A percentile compares a stretch with the other conserved stretches of the same genome.
These are phyloP conservation scores for Drosophila sordidapex DNA, from an alignment of 2,888 invertebrate species.

Conservation along the genomic window DNA sequence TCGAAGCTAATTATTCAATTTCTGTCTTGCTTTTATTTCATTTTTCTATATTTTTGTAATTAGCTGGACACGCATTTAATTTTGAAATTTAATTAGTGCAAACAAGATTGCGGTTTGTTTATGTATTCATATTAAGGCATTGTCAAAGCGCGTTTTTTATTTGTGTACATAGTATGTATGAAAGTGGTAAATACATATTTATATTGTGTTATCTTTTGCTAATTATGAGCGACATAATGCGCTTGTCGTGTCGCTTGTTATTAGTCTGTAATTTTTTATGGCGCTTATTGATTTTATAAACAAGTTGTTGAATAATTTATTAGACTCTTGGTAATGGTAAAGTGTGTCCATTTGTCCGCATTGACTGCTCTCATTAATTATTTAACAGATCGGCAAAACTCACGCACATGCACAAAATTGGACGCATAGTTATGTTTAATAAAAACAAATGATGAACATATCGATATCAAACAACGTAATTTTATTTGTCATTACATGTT, in stretches of 20 bases:
- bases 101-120: conserved; percentile 68
- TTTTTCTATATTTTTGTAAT: conserved; percentile 62
- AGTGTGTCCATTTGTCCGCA: conserved; percentile 23
- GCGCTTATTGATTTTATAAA: conserved; percentile 35
- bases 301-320: conserved; percentile 39
- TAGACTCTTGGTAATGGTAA: conserved; percentile 18
- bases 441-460: not conserved
- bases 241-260: conserved; percentile 41
- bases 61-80: conserved; percentile 67
- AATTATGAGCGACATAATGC: conserved; percentile 59
- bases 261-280: conserved; percentile 27
- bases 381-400: not conserved
- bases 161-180: not conserved
- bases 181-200: conserved; percentile 8
- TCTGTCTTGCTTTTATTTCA: conserved; percentile 10
- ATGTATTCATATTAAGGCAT: conserved; percentile 53
- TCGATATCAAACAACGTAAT: not conserved
- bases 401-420: not conserved
- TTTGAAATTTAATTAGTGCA: conserved; percentile 72
- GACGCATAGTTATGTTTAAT: not conserved
- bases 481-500: conserved; percentile 1
- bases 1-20: conserved; percentile 51
- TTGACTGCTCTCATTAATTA: conserved; percentile 17
- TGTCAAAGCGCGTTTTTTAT: conserved; percentile 22
- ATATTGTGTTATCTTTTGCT: conserved; percentile 31